Conservation (phyloP, 2,797 vertebrate genomes). For the Gymnoscopelus braueri region DNA sequence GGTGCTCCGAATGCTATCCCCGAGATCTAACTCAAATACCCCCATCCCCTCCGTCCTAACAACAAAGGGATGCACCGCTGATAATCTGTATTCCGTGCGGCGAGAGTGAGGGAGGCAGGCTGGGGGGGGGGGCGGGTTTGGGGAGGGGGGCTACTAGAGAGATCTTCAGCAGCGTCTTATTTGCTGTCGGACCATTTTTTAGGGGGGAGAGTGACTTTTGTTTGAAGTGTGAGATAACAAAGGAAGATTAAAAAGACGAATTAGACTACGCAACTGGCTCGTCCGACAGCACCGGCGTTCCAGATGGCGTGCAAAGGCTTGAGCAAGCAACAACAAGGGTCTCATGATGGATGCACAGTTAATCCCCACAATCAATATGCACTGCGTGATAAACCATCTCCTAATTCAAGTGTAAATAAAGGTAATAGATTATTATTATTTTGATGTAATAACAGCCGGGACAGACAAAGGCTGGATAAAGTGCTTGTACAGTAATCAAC, state of each 20-base stretch:
- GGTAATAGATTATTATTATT: background rate
- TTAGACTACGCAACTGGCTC: slow-evolving; percentile 26
- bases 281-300: slow-evolving; percentile 42
- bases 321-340: slow-evolving; percentile 30
- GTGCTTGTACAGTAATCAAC: background rate
- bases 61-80: slow-evolving; percentile 77
- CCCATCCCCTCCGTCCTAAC: slow-evolving; percentile 71
- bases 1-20: slow-evolving; percentile 74
- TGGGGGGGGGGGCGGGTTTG: slow-evolving; percentile 39
- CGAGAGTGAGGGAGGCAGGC: slow-evolving; percentile 48
- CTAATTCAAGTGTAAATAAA: too few relatives aligned
- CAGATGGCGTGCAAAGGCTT: slow-evolving; percentile 66
- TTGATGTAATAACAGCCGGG: slow-evolving; percentile 20
- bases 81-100: slow-evolving; percentile 81
- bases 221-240: slow-evolving; percentile 76
- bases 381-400: slow-evolving; percentile 17
- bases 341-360: slow-evolving; percentile 31
- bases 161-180: slow-evolving; percentile 58
- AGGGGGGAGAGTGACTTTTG: slow-evolving; percentile 52
- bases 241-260: slow-evolving; percentile 48
- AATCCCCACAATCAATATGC: slow-evolving; percentile 29
- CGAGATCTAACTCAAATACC: slow-evolving; percentile 83
- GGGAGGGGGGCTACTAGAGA: slow-evolving; percentile 35
- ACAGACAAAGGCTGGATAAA: background rate
- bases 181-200: slow-evolving; percentile 62